Percentiles rank a stretch among this genome's conserved stretches.
Evolutionary conservation across 2,797 vertebrate species (phyloP).

Genomic region (Pampus argenteus): DNA sequence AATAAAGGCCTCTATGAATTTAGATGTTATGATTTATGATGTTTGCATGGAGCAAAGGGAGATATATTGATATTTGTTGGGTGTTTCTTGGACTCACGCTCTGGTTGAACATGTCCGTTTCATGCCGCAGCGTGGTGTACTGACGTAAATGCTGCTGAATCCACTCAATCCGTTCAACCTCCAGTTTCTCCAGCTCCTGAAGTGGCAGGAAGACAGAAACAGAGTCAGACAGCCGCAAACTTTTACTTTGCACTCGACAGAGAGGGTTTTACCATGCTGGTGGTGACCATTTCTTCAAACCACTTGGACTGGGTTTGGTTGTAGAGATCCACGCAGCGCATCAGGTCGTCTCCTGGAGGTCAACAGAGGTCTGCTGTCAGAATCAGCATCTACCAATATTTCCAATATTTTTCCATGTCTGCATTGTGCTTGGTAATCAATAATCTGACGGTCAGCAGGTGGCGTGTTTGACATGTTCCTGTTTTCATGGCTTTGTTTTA

Average conservation of each 20-base stretch:
- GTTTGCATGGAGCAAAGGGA: no score
- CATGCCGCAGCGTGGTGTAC: slow-evolving; percentile 95
- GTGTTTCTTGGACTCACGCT: slow-evolving; percentile 87
- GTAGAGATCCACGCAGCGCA: slow-evolving; percentile 97
- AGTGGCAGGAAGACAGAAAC: not conserved
- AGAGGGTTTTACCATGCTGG: slow-evolving; percentile 88
- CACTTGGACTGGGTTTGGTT: slow-evolving; percentile 98
- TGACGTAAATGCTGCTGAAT: slow-evolving; percentile 95
- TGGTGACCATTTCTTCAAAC: slow-evolving; percentile 99
- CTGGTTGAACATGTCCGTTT: slow-evolving; percentile 99
- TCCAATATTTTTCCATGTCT: not conserved
- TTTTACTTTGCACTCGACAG: not conserved
- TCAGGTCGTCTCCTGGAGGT: slow-evolving; percentile 93
- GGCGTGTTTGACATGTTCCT: no score
- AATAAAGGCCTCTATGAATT: no score
- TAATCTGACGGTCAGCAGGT: no score
- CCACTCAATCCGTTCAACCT: slow-evolving; percentile 97
- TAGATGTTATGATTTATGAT: no score
- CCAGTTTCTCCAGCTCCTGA: slow-evolving; percentile 96
- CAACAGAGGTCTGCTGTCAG: not conserved
- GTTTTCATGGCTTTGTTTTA: no score
- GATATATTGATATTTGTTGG: not conserved
- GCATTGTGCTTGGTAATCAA: no score
- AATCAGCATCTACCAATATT: no score
- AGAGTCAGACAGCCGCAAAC: not conserved